Conservation (phyloP, 2,113 vertebrate species). For the Bolborhynchus lineola region DNA sequence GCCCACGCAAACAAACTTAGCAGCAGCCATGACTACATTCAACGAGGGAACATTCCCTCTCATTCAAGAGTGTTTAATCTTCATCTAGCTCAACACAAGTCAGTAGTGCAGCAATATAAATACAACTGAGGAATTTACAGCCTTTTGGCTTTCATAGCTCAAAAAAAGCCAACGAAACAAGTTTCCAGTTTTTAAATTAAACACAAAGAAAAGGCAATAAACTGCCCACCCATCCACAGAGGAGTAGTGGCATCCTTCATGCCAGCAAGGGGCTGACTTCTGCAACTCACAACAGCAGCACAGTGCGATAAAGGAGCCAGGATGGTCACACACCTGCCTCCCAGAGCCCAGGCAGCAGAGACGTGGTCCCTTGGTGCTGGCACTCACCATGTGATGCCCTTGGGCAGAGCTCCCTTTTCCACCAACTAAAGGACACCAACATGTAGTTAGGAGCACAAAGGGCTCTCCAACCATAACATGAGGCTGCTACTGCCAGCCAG, state of each 20-base stretch:
- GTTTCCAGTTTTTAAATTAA: constrained; percentile 61
- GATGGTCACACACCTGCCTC: not conserved
- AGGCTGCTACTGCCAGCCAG: not conserved
- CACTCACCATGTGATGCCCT: not conserved
- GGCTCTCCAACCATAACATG: not conserved
- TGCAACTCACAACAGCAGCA: constrained; percentile 26
- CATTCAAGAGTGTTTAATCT: constrained; percentile 76
- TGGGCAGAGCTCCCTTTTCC: not conserved
- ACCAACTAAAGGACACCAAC: not conserved
- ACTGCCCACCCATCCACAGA: constrained; percentile 14
- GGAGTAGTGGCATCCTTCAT: constrained; percentile 20
- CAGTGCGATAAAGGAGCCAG: not conserved
- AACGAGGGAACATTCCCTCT: not conserved
- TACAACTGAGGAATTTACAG: constrained; percentile 46
- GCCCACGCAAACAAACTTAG: not conserved
- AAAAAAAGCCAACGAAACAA: constrained; percentile 1
- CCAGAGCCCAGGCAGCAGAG: not conserved
- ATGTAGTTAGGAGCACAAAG: accelerated
- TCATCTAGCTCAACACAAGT: constrained; percentile 66
- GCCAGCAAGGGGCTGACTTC: not conserved
- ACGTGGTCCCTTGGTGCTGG: not conserved
- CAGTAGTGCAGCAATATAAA: constrained; percentile 75
- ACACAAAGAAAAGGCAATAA: constrained; percentile 57
- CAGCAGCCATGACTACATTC: constrained; percentile 27
- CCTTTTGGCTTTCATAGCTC: constrained; percentile 36